Evolutionary conservation across 2,888 invertebrate genomes (phyloP).

Genomic region (Acleris emargana): DNA sequence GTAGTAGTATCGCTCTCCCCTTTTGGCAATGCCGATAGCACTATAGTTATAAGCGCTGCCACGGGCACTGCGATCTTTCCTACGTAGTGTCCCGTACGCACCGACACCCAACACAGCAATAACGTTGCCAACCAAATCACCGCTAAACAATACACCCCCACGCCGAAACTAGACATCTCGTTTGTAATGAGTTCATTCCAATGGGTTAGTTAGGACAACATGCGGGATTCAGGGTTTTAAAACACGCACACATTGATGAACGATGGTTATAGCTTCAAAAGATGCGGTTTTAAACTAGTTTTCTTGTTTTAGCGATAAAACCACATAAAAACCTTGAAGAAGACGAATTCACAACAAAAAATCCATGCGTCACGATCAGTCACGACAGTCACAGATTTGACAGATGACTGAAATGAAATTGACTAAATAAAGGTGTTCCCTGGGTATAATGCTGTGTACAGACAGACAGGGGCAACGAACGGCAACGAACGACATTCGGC

Average conservation of each 20-base stretch:
- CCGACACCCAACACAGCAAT: slow-evolving; percentile 85
- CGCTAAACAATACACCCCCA: slow-evolving; percentile 86
- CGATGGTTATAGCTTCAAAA: slow-evolving; percentile 40
- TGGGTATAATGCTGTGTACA: no score
- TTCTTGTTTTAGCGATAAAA: slow-evolving; percentile 48
- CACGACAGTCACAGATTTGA: slow-evolving; percentile 17
- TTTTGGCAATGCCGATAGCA: slow-evolving; percentile 85
- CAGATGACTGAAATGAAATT: background rate
- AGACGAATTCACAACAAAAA: slow-evolving; percentile 36
- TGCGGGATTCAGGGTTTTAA: slow-evolving; percentile 47
- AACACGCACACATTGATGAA: slow-evolving; percentile 8
- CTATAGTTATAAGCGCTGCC: slow-evolving; percentile 82
- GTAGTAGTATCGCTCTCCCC: slow-evolving; percentile 65
- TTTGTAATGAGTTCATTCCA: slow-evolving; percentile 19
- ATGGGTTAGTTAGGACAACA: slow-evolving; percentile 38
- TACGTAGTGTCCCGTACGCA: slow-evolving; percentile 86
- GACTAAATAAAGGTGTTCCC: no score
- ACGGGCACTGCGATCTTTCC: slow-evolving; percentile 84
- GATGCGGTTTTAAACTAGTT: slow-evolving; percentile 52
- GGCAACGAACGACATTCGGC: no score
- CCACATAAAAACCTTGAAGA: slow-evolving; percentile 28
- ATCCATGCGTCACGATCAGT: slow-evolving; percentile 32
- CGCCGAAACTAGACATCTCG: slow-evolving; percentile 81
- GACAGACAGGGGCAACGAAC: no score
- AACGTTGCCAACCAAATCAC: slow-evolving; percentile 86